phyloP scores from a whole-genome alignment of 2,113 vertebrate species.

The Albula glossodonta region DNA sequence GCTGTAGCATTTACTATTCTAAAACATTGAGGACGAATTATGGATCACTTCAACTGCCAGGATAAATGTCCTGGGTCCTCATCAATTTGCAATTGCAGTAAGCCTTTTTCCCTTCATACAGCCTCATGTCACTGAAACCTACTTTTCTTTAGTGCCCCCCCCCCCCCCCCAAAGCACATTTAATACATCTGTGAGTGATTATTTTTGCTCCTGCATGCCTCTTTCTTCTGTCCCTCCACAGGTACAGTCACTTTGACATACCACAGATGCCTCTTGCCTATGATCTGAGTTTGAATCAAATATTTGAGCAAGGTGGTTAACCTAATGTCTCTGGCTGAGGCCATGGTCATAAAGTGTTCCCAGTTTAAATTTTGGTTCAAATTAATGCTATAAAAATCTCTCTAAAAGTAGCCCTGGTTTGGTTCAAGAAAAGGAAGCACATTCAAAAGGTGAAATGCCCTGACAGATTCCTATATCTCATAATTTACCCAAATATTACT shows the following conservation, averaged over 20 bases:
- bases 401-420: background rate
- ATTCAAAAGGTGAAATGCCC: background rate
- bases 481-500: background rate
- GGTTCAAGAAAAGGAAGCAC: background rate
- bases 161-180: too few species aligned
- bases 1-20: too few species aligned
- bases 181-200: background rate
- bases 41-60: too few species aligned
- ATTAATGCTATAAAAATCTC: background rate
- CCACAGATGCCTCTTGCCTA: background rate
- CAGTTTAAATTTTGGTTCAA: background rate
- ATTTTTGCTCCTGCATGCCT: background rate
- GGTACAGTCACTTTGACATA: too few species aligned
- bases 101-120: too few species aligned
- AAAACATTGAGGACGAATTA: too few species aligned
- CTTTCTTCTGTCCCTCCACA: background rate
- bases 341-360: background rate
- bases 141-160: too few species aligned
- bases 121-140: too few species aligned
- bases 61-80: too few species aligned
- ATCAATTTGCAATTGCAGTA: too few species aligned
- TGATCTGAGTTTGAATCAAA: background rate
- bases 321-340: background rate
- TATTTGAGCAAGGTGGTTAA: background rate
- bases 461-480: background rate